A percentile compares a stretch with the other conserved stretches of the same genome.
Conservation (phyloP, 1,140 invertebrate genomes). For the Ceratina australensis region DNA sequence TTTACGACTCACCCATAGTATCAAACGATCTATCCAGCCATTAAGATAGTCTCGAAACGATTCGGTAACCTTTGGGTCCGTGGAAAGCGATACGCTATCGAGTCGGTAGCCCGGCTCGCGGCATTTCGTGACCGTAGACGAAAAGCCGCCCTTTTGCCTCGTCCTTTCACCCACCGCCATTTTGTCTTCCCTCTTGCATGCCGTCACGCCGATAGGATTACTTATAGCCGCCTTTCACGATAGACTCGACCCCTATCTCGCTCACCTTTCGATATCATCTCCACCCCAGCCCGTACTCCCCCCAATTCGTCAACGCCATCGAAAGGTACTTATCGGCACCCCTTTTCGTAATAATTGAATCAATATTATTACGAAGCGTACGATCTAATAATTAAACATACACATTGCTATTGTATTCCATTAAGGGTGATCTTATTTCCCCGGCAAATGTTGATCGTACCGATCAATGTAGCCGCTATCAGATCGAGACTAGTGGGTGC, state of each 20-base stretch:
- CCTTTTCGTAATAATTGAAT: not conserved
- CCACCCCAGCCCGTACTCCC: not conserved
- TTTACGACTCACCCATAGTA: conserved; percentile 80
- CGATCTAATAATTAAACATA: conserved; percentile 17
- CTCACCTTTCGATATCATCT: conserved; percentile 14
- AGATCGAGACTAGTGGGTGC: conserved; percentile 28
- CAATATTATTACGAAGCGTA: not conserved
- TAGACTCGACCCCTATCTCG: conserved; percentile 36
- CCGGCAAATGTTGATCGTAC: conserved; percentile 19
- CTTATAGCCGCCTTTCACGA: conserved; percentile 30
- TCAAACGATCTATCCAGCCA: conserved; percentile 80
- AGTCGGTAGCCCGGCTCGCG: conserved; percentile 70
- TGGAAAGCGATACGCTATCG: conserved; percentile 79
- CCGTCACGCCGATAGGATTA: conserved; percentile 50
- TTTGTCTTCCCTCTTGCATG: conserved; percentile 59
- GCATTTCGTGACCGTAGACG: conserved; percentile 73
- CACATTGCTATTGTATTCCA: not conserved
- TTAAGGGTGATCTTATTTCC: conserved; percentile 9
- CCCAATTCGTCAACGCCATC: conserved; percentile 32
- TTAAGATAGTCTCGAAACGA: conserved; percentile 81
- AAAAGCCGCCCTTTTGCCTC: conserved; percentile 56
- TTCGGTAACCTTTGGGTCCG: conserved; percentile 80
- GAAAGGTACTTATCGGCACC: not conserved
- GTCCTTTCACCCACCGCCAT: conserved; percentile 62
- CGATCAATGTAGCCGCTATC: conserved; percentile 26